These are phyloP conservation scores for Ichneumoninae sp. DNA, from an alignment of 2,888 invertebrate genomes.

Conservation along the genomic window DNA sequence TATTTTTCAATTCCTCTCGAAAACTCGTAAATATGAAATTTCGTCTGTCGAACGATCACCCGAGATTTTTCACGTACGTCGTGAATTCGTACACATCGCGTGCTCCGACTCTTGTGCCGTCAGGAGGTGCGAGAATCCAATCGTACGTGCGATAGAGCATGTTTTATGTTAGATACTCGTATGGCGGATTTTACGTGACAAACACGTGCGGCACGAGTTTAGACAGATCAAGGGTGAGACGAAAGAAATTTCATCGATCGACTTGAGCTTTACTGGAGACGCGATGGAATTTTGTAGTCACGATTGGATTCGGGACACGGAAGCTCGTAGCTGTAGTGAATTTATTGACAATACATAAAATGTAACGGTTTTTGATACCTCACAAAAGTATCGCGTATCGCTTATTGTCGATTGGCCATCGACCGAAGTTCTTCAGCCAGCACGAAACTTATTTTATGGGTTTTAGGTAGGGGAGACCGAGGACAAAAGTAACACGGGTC, in stretches of 20 bases:
- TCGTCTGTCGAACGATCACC: constrained; percentile 13
- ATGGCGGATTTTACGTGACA: neutral
- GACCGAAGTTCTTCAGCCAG: too few species aligned
- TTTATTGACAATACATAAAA: too few species aligned
- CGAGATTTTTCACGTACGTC: constrained; percentile 7
- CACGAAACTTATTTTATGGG: too few species aligned
- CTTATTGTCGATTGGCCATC: too few species aligned
- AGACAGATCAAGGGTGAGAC: neutral
- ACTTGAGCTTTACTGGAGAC: neutral
- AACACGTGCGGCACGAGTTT: neutral
- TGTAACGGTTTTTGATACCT: too few species aligned
- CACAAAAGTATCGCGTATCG: too few species aligned
- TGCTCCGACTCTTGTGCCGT: neutral
- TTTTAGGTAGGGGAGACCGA: too few species aligned
- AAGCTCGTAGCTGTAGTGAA: too few species aligned
- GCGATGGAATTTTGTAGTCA: neutral
- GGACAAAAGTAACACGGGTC: too few species aligned
- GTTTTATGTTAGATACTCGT: neutral
- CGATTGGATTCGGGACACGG: neutral
- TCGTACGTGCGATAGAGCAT: constrained; percentile 7
- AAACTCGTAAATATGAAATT: constrained; percentile 44
- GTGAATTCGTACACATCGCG: neutral
- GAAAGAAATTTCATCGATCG: neutral
- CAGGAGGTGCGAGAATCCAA: neutral
- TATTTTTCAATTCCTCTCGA: constrained; percentile 47